Evolutionary conservation across 2,888 invertebrate genomes (phyloP).

Genomic region (Hedychridium roseum): DNA sequence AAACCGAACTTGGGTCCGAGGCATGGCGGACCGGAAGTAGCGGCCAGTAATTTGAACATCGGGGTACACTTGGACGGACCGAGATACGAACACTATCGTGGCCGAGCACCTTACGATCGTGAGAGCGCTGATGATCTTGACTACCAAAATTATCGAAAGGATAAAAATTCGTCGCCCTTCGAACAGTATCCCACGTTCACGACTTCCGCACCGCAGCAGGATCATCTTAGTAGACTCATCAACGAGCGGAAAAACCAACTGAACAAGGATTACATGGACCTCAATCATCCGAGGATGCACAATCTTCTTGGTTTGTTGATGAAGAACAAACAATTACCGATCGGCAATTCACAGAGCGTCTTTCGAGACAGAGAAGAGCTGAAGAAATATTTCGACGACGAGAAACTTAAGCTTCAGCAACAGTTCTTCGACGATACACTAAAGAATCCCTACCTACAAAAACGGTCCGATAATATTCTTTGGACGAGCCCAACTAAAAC

Average conservation of each 20-base stretch:
- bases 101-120: constrained; percentile 3
- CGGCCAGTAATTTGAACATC: constrained; percentile 36
- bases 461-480: constrained; percentile 36
- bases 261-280: constrained; percentile 39
- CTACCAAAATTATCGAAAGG: constrained; percentile 29
- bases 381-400: constrained; percentile 41
- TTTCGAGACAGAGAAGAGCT: constrained; percentile 42
- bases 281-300: constrained; percentile 55
- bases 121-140: constrained; percentile 21
- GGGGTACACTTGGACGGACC: background rate
- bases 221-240: constrained; percentile 23
- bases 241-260: too few species aligned
- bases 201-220: constrained; percentile 33
- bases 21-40: constrained; percentile 34
- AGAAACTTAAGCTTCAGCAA: constrained; percentile 39
- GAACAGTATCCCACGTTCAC: constrained; percentile 45
- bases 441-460: constrained; percentile 39
- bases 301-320: constrained; percentile 57
- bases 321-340: constrained; percentile 57
- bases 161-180: constrained; percentile 14
- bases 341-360: constrained; percentile 33
- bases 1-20: constrained; percentile 34
- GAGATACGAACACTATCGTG: constrained; percentile 7
- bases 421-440: constrained; percentile 41
- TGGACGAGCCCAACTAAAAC: too few species aligned